Evolutionary conservation across 2,113 vertebrate species (phyloP).

Genomic region (Tricholaema leucomelas): DNA sequence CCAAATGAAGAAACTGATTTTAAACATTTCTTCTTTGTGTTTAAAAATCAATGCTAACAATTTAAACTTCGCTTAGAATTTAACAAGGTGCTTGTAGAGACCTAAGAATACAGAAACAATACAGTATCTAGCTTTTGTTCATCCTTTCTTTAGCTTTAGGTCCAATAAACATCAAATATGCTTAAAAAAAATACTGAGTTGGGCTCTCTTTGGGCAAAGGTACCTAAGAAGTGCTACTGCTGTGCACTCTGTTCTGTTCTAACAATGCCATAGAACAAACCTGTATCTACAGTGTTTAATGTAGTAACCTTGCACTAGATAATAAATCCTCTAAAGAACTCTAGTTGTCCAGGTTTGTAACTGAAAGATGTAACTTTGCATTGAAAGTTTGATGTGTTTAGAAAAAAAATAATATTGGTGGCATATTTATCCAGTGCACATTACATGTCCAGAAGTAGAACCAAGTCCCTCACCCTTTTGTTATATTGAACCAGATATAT

Average conservation of each 20-base stretch:
- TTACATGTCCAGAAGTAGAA: background rate
- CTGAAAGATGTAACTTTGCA: background rate
- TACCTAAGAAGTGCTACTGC: background rate
- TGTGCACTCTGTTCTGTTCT: background rate
- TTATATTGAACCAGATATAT: background rate
- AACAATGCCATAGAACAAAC: background rate
- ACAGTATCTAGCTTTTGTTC: background rate
- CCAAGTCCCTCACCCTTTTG: accelerated
- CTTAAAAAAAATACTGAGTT: background rate
- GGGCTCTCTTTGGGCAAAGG: background rate
- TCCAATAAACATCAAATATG: background rate
- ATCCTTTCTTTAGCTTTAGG: background rate
- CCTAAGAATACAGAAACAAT: background rate
- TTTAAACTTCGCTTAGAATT: background rate
- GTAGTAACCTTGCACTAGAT: background rate
- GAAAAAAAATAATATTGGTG: accelerated
- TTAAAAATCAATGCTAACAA: background rate
- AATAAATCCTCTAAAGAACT: background rate
- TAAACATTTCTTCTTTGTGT: background rate
- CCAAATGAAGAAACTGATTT: background rate
- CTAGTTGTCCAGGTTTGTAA: background rate
- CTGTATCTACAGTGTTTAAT: background rate
- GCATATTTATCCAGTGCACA: too few species aligned
- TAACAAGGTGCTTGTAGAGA: background rate
- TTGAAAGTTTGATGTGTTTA: background rate